Evolutionary conservation across 2,113 vertebrate genomes (phyloP).

Genomic region (Lophius piscatorius): DNA sequence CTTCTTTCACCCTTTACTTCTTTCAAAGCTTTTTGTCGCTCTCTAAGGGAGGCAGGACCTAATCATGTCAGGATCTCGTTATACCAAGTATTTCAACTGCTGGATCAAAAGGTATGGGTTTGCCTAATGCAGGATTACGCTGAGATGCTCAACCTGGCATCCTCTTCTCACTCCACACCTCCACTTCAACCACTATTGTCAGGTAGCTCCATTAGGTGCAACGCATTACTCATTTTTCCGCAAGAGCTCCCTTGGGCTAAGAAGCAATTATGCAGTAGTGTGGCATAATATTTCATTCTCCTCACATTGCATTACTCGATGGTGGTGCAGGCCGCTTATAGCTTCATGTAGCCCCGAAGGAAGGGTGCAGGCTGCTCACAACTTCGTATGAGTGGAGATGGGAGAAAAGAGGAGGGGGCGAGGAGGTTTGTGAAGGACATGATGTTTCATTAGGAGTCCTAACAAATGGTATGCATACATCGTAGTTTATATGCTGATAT

Average conservation of each 20-base stretch:
- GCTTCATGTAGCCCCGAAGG: slow-evolving; percentile 71
- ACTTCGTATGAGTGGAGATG: slow-evolving; percentile 45
- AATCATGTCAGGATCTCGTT: slow-evolving; percentile 52
- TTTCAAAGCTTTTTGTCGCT: slow-evolving; percentile 47
- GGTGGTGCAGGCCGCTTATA: slow-evolving; percentile 65
- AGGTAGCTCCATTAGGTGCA: slow-evolving; percentile 75
- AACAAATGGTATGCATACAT: background rate
- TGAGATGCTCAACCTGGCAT: slow-evolving; percentile 52
- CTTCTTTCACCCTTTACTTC: slow-evolving; percentile 11
- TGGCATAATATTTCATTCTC: slow-evolving; percentile 83
- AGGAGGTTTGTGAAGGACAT: slow-evolving; percentile 59
- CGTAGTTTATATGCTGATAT: no score
- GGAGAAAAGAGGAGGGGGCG: slow-evolving; percentile 6
- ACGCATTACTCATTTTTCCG: slow-evolving; percentile 79
- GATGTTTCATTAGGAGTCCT: slow-evolving; percentile 56
- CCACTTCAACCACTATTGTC: slow-evolving; percentile 28
- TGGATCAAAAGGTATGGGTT: slow-evolving; percentile 66
- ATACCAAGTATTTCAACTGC: slow-evolving; percentile 61
- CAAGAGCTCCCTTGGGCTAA: slow-evolving; percentile 81
- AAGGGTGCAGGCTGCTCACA: slow-evolving; percentile 66
- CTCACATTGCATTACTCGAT: slow-evolving; percentile 68
- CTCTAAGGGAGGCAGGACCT: slow-evolving; percentile 29
- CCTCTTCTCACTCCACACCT: slow-evolving; percentile 22
- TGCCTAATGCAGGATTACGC: slow-evolving; percentile 59
- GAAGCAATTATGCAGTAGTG: slow-evolving; percentile 82